Base-by-base conservation (phyloP, 35 echinoderm and acorn worm species). In the Eucidaris tribuloides region DNA sequence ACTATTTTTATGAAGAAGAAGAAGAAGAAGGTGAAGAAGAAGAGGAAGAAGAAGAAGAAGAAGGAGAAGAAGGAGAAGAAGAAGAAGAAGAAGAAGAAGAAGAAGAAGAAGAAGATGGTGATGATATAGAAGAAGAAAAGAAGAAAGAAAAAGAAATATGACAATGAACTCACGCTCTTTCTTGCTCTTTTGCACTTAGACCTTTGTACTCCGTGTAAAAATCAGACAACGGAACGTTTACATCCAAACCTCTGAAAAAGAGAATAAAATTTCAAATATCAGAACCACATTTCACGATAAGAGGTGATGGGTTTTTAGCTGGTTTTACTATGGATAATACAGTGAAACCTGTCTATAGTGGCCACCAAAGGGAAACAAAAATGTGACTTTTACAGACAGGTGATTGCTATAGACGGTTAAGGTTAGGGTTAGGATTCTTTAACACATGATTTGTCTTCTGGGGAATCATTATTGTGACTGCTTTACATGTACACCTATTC, bases 161-260 rank as follows among this genome's bases (percentile, higher is more conserved):
- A 35, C 43, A 2, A n/a, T 42, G 22, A 15, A 46, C 45, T 65
- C 70, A 94, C 92, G 82, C 70, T 43, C n/a, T 78, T 27, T 48
- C 79, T 61, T 93, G 91, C 74, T 99, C 86, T 11, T 90, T 82
- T 6, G 42, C 80, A n/a, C 78, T 66, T 42, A 93, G 92, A 29
- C 96, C 96, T 0, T 19, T 77, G 62, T 90, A 99, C 6, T 74
- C 38, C 27, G 45, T 89, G 42, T 90, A 90, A 43, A 99, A 93
- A 58, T 93, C 91, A 3, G 62, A 37, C 71, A 78, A 83, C 22
- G 91, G 44, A 25, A 89, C 65, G 19, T 87, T 83, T 22, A 46
- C 80, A 62, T 99, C 96, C 58, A 99, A 71, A 59, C 96, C 96
- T 44, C 96, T 99, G 45, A 38, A 91, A 41, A 57, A 77, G 30